These are phyloP conservation scores for Scarus forsteni DNA, from an alignment of 2,797 vertebrate species.

Conservation along the genomic window DNA sequence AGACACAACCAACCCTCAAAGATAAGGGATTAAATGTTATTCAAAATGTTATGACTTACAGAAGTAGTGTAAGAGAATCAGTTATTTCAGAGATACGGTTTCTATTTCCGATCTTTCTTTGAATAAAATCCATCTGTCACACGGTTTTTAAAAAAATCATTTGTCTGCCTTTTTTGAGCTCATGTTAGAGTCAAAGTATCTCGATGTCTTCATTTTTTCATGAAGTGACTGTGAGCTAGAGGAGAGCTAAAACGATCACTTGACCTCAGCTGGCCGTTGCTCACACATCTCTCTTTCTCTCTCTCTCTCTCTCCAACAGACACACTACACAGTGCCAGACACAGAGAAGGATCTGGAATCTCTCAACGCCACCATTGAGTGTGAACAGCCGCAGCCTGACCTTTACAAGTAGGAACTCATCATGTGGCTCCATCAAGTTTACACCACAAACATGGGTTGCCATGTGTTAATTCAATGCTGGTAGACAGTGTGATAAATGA, in stretches of 20 bases:
- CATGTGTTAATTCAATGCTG: constrained; percentile 15
- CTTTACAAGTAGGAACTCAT: constrained; percentile 94
- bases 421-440: constrained; percentile 55
- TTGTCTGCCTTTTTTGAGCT: constrained; percentile 7
- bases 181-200: constrained; percentile 5
- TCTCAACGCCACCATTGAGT: constrained; percentile 94
- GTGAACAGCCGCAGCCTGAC: constrained; percentile 97
- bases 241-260: constrained; percentile 23
- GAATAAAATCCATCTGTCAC: neutral
- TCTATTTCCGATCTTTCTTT: constrained; percentile 4
- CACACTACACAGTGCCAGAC: constrained; percentile 93
- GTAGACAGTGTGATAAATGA: constrained; percentile 24
- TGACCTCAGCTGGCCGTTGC: constrained; percentile 26
- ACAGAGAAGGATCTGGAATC: constrained; percentile 87
- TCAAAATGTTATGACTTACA: too few species aligned
- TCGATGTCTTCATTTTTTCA: neutral
- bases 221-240: neutral
- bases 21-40: too few species aligned
- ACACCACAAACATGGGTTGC: constrained; percentile 47
- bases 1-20: too few species aligned
- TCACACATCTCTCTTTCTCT: constrained; percentile 15
- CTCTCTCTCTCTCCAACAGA: constrained; percentile 79
- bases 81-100: neutral
- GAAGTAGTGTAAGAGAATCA: neutral
- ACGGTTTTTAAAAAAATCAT: neutral